Evolutionary conservation across 2,113 vertebrate genomes (phyloP), one percentile per base, ranked within the genome.

Genomic region (Sphyrna mokarran): DNA sequence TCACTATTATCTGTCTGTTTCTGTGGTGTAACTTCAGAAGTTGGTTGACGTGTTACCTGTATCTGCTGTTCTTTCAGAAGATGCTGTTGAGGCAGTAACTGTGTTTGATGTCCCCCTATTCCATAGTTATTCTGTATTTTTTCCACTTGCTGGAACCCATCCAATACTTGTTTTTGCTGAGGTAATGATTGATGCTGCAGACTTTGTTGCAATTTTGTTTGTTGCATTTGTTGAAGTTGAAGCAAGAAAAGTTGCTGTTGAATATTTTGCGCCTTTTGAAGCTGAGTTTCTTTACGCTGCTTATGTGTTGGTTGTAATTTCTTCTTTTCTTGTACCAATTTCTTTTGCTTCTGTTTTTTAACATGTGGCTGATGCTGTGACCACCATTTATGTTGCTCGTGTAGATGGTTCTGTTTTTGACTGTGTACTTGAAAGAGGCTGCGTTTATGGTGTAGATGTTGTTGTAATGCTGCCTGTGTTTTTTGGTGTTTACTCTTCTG

Each of bases 371-470:
- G 94, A 96, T 95, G 97, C 0, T 97, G 97, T 22, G 98, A 97
- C 97, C 98, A 99, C 99, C 99, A 99, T 97, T 98, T 97, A n/a
- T 97, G 97, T 93, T 97, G 97, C 54, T 98, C 98, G 68, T 98
- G 98, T 18, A 96, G 95, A 97, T 96, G 95, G 97, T 95, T n/a
- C 61, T 97, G 95, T 0, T 96, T 83, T 0, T 96, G 96, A 69
- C 93, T 96, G 95, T 97, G 97, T 96, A 98, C 97, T 61, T 98
- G 96, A 97, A 99, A 99, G 96, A 99, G 99, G 96, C 98, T 99
- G 96, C 99, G 98, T 96, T 98, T 99, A 97, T 99, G 98, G 96
- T 99, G 98, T 96, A 99, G 98, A 97, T 99, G 99, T 95, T 99
- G 99, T 97, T 99, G 99, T 96, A 99, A 97, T 95, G 98, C 98